Evolutionary conservation across 2,888 invertebrate genomes (phyloP).

Genomic region (Andrena haemorrhoa): DNA sequence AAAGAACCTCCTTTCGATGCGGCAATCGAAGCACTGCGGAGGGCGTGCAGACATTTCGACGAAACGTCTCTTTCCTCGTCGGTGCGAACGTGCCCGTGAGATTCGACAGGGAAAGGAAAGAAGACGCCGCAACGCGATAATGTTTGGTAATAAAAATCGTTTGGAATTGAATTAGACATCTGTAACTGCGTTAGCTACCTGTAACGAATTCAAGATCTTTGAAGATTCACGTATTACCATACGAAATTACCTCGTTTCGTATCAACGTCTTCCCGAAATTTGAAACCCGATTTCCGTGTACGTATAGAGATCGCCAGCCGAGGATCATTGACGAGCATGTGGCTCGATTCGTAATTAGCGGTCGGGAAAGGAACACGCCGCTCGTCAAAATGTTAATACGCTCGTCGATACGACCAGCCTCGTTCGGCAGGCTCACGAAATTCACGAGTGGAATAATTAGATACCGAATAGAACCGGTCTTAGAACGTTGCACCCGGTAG

Average conservation of each 20-base stretch:
- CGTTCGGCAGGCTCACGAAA: not conserved
- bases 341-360: not conserved
- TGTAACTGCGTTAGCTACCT: not conserved
- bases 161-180: no score
- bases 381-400: slow-evolving; percentile 45
- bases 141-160: not conserved
- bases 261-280: no score
- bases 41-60: not conserved
- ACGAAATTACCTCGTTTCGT: no score
- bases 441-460: slow-evolving; percentile 22
- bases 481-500: not conserved
- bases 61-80: not conserved
- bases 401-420: not conserved
- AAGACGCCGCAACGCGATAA: not conserved
- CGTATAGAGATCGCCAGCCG: no score
- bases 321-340: no score
- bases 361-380: not conserved
- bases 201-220: no score
- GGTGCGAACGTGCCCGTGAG: no score
- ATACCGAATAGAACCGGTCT: slow-evolving; percentile 33
- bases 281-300: no score
- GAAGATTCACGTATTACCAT: no score
- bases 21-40: not conserved
- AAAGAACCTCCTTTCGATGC: slow-evolving; percentile 12
- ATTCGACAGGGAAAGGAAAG: no score